phyloP scores from a whole-genome alignment of 2,797 vertebrate species.

The Scleropages formosus region DNA sequence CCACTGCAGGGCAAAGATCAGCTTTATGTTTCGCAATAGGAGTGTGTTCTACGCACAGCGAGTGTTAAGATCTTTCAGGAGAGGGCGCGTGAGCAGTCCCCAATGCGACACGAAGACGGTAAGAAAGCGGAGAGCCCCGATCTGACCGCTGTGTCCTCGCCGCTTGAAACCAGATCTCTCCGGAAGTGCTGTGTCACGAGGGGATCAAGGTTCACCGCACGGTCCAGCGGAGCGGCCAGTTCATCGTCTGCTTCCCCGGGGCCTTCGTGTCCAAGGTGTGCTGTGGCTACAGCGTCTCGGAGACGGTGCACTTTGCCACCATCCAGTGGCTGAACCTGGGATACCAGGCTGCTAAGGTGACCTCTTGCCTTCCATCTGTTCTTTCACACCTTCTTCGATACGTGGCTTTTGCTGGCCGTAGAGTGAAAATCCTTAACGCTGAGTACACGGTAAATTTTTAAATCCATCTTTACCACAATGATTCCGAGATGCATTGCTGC shows the following conservation, averaged over 20 bases:
- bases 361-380: conserved; percentile 26
- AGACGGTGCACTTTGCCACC: conserved; percentile 98
- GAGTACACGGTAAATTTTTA: background rate
- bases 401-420: too few relatives aligned
- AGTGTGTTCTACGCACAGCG: background rate
- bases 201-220: conserved; percentile 96
- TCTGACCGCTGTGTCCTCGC: background rate
- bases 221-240: conserved; percentile 95
- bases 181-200: conserved; percentile 93
- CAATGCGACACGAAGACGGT: too few relatives aligned
- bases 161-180: conserved; percentile 80
- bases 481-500: background rate
- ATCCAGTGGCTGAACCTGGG: conserved; percentile 98
- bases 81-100: too few relatives aligned
- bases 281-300: conserved; percentile 97
- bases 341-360: conserved; percentile 95
- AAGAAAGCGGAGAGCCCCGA: background rate
- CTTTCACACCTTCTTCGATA: background rate
- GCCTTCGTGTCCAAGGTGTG: conserved; percentile 97
- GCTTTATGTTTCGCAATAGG: too few relatives aligned
- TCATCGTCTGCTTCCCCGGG: conserved; percentile 95
- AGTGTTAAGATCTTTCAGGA: background rate
- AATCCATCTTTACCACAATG: background rate
- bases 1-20: too few relatives aligned
- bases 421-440: background rate